Evolutionary conservation across 1,140 invertebrate genomes (phyloP).

Genomic region (Drosophila varians): DNA sequence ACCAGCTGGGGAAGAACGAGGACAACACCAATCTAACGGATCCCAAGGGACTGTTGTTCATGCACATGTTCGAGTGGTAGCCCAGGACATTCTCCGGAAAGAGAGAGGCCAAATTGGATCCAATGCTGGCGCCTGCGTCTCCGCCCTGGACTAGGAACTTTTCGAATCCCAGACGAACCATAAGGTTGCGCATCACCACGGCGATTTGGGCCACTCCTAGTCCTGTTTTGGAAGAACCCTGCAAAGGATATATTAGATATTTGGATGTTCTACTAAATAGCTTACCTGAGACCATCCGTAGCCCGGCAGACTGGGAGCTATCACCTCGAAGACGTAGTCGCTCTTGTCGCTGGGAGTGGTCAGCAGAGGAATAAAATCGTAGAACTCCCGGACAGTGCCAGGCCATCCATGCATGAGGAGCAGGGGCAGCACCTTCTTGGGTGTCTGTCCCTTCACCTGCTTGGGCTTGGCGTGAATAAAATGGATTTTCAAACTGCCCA

Average conservation of each 20-base stretch:
- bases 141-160: constrained; percentile 93
- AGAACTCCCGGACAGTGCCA: constrained; percentile 93
- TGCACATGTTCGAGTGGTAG: constrained; percentile 88
- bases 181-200: constrained; percentile 92
- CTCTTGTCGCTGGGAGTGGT: constrained; percentile 85
- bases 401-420: constrained; percentile 96
- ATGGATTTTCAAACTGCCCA: constrained; percentile 88
- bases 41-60: constrained; percentile 40
- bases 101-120: constrained; percentile 86
- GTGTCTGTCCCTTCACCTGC: constrained; percentile 54
- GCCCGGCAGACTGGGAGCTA: constrained; percentile 92
- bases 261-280: not conserved
- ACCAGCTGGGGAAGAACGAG: constrained; percentile 85
- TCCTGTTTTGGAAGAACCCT: constrained; percentile 86
- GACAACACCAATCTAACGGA: constrained; percentile 43
- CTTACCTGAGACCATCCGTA: constrained; percentile 92
- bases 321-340: constrained; percentile 90
- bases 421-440: constrained; percentile 87
- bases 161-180: constrained; percentile 90
- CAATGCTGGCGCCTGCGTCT: constrained; percentile 91
- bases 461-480: constrained; percentile 87
- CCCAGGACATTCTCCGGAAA: constrained; percentile 88
- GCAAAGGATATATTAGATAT: not conserved
- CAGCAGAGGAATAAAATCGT: constrained; percentile 90
- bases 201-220: constrained; percentile 87